phyloP scores from a whole-genome alignment of 2,113 vertebrate species.

The Megalops atlanticus region DNA sequence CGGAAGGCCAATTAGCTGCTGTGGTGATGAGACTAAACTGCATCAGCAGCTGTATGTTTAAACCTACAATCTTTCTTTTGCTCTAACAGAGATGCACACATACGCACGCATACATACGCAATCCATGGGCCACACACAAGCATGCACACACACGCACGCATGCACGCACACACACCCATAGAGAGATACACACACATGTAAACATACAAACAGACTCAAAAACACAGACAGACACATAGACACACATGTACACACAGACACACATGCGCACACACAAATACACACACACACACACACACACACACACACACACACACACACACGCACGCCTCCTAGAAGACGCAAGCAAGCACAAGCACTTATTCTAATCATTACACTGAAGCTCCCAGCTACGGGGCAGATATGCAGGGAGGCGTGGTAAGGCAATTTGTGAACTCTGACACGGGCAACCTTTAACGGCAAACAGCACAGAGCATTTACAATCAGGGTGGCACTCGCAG shows the following conservation, averaged over 20 bases:
- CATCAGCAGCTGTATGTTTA: too few species aligned
- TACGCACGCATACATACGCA: not conserved
- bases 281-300: constrained; percentile 29
- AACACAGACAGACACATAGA: too few species aligned
- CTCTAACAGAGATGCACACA: not conserved
- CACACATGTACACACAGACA: not conserved
- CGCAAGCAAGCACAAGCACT: not conserved
- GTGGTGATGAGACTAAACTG: not conserved
- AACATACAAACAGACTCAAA: too few species aligned
- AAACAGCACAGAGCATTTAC: constrained; percentile 82
- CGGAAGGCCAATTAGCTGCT: not conserved
- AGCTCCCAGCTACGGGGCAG: constrained; percentile 73
- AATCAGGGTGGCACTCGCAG: constrained; percentile 80
- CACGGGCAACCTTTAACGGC: constrained; percentile 89
- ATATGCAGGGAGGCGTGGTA: constrained; percentile 66
- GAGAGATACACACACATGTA: not conserved
- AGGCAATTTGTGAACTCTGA: constrained; percentile 99
- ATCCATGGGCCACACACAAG: not conserved
- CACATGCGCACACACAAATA: not conserved
- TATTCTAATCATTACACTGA: constrained; percentile 76
- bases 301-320: constrained; percentile 8
- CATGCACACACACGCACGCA: not conserved
- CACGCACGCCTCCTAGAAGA: constrained; percentile 37
- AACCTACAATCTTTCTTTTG: too few species aligned
- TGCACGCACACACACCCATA: not conserved